phyloP scores from a whole-genome alignment of 2,888 invertebrate genomes.

The Parnassius glacialis region DNA sequence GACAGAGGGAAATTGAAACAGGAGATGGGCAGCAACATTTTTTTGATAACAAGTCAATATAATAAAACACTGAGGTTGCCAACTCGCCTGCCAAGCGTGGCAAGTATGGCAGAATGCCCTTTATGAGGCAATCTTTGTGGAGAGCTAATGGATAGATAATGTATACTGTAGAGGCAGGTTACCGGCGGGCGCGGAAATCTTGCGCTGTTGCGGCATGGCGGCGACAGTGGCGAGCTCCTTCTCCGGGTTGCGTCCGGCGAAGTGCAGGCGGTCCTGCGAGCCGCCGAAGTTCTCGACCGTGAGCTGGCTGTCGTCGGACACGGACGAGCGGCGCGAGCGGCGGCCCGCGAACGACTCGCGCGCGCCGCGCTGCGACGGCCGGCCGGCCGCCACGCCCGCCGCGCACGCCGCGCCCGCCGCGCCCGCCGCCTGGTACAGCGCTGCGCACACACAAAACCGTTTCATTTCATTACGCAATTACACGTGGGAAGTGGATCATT shows the following conservation, averaged over 20 bases:
- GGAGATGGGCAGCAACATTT: no score
- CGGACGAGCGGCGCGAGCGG: conserved; percentile 90
- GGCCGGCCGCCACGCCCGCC: conserved; percentile 84
- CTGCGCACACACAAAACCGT: neutral
- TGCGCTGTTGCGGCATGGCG: conserved; percentile 79
- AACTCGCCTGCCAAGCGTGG: no score
- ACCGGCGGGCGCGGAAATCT: conserved; percentile 78
- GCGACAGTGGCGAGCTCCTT: conserved; percentile 83
- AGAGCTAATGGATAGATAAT: no score
- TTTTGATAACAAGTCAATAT: no score
- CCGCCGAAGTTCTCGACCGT: conserved; percentile 97
- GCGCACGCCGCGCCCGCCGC: conserved; percentile 23
- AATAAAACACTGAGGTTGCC: no score
- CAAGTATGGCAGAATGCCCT: no score
- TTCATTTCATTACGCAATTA: no score
- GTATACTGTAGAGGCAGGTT: neutral
- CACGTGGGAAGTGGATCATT: no score
- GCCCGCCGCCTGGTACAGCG: neutral
- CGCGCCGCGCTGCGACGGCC: conserved; percentile 91
- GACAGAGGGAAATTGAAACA: no score
- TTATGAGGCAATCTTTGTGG: no score
- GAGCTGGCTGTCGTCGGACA: conserved; percentile 91
- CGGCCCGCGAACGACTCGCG: conserved; percentile 86
- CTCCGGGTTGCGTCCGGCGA: conserved; percentile 91
- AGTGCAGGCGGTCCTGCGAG: conserved; percentile 93